Evolutionary conservation across 1,140 invertebrate species (phyloP).

Genomic region (Lepidurus arcticus): DNA sequence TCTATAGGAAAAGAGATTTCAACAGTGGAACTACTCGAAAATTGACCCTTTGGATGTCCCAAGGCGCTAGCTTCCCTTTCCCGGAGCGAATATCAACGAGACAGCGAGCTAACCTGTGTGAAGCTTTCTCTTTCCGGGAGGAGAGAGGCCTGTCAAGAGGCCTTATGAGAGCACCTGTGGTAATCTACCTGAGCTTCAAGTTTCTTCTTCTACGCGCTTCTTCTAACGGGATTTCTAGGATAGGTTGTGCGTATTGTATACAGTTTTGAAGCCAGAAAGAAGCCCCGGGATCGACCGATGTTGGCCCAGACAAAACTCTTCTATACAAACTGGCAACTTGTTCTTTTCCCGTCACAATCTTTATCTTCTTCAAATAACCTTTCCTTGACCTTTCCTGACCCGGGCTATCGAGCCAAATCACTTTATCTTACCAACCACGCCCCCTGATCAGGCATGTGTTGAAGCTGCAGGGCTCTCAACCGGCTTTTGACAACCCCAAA

Average conservation of each 20-base stretch:
- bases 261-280: neutral
- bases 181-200: neutral
- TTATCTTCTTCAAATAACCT: neutral
- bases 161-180: neutral
- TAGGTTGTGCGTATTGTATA: too few species aligned
- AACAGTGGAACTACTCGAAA: too few species aligned
- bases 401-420: neutral
- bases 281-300: neutral
- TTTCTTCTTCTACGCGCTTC: neutral
- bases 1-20: too few species aligned
- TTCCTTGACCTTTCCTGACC: slow-evolving; percentile 2
- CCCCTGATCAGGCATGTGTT: neutral
- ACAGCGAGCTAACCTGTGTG: neutral
- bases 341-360: neutral
- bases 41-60: too few species aligned
- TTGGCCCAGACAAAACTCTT: neutral
- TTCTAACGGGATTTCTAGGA: neutral
- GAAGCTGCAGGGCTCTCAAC: neutral
- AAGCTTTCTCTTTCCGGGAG: slow-evolving; percentile 11
- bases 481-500: neutral
- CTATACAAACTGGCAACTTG: neutral
- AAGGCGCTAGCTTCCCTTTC: neutral
- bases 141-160: neutral
- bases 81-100: neutral
- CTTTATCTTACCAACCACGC: neutral